These are phyloP conservation scores for Octopus sinensis DNA, from an alignment of 1,140 invertebrate species.

Conservation along the genomic window DNA sequence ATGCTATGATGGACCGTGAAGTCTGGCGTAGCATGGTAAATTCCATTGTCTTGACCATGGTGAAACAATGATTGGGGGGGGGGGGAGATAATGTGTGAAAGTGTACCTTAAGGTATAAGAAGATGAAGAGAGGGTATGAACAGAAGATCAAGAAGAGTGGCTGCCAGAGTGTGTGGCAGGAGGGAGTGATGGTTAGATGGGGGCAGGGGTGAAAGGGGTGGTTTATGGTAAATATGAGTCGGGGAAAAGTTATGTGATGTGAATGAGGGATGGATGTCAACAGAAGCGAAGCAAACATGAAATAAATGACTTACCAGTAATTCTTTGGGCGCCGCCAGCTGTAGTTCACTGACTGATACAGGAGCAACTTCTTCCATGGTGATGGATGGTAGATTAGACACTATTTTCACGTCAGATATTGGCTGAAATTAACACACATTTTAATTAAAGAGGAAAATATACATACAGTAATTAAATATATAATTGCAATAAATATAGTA, in stretches of 20 bases:
- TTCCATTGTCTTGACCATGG: not conserved
- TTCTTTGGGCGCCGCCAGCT: slow-evolving; percentile 91
- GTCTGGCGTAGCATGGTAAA: too few relatives aligned
- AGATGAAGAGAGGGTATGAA: not conserved
- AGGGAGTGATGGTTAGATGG: not conserved
- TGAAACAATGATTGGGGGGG: not conserved
- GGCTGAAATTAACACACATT: slow-evolving; percentile 58
- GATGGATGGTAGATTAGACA: slow-evolving; percentile 87
- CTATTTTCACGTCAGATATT: slow-evolving; percentile 82
- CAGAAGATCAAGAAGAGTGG: not conserved
- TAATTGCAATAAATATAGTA: not conserved
- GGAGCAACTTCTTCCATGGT: slow-evolving; percentile 93
- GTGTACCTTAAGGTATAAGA: not conserved
- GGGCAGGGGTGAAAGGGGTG: not conserved
- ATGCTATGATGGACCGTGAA: too few relatives aligned
- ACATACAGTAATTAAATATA: not conserved
- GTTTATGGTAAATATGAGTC: not conserved
- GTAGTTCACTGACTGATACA: slow-evolving; percentile 76
- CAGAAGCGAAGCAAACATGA: not conserved
- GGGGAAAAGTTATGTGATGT: not conserved
- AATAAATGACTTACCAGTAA: slow-evolving; percentile 65
- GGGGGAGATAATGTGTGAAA: not conserved
- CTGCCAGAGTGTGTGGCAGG: not conserved
- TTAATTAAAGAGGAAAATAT: not conserved
- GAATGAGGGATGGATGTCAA: not conserved